These are phyloP conservation scores for Bruchidius siliquastri DNA, from an alignment of 2,888 invertebrate genomes.

Conservation along the genomic window DNA sequence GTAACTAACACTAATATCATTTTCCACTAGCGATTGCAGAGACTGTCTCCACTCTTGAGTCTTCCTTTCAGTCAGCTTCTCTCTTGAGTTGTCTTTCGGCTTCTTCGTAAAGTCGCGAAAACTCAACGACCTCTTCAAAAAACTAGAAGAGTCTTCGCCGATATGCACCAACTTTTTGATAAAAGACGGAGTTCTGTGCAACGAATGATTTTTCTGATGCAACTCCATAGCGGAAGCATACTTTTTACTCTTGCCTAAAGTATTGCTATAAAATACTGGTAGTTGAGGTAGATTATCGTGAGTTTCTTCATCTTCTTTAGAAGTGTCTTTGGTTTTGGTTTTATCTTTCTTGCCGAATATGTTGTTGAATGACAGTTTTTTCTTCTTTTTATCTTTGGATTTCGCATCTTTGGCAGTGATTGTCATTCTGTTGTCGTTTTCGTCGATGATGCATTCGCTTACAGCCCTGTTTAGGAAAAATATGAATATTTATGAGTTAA, in stretches of 20 bases:
- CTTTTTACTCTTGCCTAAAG: slow-evolving; percentile 29
- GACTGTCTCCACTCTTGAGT: slow-evolving; percentile 51
- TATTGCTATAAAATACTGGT: slow-evolving; percentile 23
- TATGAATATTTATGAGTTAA: neutral
- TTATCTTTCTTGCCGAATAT: slow-evolving; percentile 33
- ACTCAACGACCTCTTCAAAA: slow-evolving; percentile 41
- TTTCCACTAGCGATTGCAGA: slow-evolving; percentile 52
- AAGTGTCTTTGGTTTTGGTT: slow-evolving; percentile 25
- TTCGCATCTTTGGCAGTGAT: slow-evolving; percentile 14
- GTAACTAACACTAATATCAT: slow-evolving; percentile 54
- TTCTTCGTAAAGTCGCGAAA: slow-evolving; percentile 39
- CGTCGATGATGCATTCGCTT: slow-evolving; percentile 18
- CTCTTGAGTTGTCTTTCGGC: slow-evolving; percentile 31
- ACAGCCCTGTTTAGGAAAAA: slow-evolving; percentile 5
- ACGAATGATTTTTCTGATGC: slow-evolving; percentile 17
- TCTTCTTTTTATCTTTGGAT: slow-evolving; percentile 29
- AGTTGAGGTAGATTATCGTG: slow-evolving; percentile 32
- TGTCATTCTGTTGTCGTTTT: slow-evolving; percentile 26
- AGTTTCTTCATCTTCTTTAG: slow-evolving; percentile 26
- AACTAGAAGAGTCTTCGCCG: slow-evolving; percentile 36
- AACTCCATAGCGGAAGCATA: slow-evolving; percentile 35
- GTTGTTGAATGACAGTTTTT: slow-evolving; percentile 32
- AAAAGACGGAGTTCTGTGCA: slow-evolving; percentile 37
- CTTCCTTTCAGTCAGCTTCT: slow-evolving; percentile 39
- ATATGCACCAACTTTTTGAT: slow-evolving; percentile 38